phyloP scores from a whole-genome alignment of 2,113 vertebrate species.

The Suncus etruscus region DNA sequence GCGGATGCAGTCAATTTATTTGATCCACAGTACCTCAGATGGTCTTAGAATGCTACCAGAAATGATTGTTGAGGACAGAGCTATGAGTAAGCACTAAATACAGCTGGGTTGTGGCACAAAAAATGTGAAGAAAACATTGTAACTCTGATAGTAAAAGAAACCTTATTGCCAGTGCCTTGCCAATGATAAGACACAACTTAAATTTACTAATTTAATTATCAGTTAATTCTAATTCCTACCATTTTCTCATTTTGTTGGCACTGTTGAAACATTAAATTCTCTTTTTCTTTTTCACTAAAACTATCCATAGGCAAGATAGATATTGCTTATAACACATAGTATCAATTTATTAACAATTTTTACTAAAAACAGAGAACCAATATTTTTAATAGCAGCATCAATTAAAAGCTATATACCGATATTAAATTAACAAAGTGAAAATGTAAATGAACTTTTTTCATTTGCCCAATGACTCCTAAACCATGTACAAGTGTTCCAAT shows the following conservation, averaged over 20 bases:
- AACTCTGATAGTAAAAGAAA: background rate
- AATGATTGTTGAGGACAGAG: too few species aligned
- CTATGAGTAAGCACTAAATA: too few species aligned
- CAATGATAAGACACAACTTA: background rate
- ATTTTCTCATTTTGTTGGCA: background rate
- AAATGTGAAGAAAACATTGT: background rate
- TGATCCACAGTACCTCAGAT: too few species aligned
- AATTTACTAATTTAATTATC: background rate
- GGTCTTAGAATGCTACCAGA: too few species aligned
- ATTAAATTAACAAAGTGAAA: background rate
- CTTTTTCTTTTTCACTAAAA: background rate
- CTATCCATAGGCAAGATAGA: background rate
- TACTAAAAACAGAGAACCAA: background rate
- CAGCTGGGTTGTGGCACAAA: background rate
- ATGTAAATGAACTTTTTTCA: background rate
- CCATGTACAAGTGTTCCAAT: too few species aligned
- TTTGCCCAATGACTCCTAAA: fast-evolving
- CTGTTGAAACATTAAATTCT: background rate
- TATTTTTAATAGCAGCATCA: background rate
- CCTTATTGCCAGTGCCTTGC: background rate
- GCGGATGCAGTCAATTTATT: too few species aligned
- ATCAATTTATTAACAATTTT: slow-evolving; percentile 16
- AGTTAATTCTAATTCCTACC: background rate
- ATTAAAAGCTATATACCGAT: background rate
- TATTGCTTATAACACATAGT: background rate